These are phyloP conservation scores for Metridium senile DNA, from an alignment of 92 coral and sea anemone species.

Conservation along the genomic window DNA sequence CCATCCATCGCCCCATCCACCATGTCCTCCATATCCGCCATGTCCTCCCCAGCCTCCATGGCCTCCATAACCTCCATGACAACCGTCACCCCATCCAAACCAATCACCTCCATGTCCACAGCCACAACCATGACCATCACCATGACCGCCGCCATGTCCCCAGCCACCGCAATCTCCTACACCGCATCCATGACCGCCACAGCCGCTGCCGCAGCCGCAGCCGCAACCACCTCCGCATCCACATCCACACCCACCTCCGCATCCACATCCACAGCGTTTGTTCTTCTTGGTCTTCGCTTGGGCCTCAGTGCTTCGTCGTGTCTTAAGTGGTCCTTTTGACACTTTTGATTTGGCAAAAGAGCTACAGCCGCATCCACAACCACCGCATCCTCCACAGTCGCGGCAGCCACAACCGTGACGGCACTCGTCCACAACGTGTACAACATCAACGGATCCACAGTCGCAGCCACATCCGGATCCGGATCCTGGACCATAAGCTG, in stretches of 20 bases:
- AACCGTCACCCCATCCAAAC: conserved; percentile 44
- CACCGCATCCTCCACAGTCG: conserved; percentile 35
- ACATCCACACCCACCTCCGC: conserved; percentile 38
- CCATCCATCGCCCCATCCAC: conserved; percentile 68
- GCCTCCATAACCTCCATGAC: conserved; percentile 46
- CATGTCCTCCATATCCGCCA: conserved; percentile 80
- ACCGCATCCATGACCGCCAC: conserved; percentile 34
- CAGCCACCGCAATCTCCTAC: conserved; percentile 33
- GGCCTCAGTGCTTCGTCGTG: conserved; percentile 47
- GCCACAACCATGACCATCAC: conserved; percentile 45
- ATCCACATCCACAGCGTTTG: conserved; percentile 62
- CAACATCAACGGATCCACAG: conserved; percentile 46
- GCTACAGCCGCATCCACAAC: conserved; percentile 45
- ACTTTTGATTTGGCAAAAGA: conserved; percentile 71
- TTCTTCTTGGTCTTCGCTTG: conserved; percentile 20
- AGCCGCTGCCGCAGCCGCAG: conserved; percentile 35
- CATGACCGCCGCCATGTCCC: conserved; percentile 47
- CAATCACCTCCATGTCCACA: conserved; percentile 39
- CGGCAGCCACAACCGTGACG: conserved; percentile 46
- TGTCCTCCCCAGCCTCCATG: conserved; percentile 32
- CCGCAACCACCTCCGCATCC: conserved; percentile 4
- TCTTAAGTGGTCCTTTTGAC: conserved; percentile 41
- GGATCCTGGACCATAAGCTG: conserved; percentile 37
- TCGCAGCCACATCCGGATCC: conserved; percentile 66
- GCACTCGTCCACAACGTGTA: conserved; percentile 49